Percentiles rank a stretch among this genome's conserved stretches.
These are phyloP conservation scores for Condylura cristata DNA, from an alignment of 2,113 vertebrate species.

Conservation along the genomic window DNA sequence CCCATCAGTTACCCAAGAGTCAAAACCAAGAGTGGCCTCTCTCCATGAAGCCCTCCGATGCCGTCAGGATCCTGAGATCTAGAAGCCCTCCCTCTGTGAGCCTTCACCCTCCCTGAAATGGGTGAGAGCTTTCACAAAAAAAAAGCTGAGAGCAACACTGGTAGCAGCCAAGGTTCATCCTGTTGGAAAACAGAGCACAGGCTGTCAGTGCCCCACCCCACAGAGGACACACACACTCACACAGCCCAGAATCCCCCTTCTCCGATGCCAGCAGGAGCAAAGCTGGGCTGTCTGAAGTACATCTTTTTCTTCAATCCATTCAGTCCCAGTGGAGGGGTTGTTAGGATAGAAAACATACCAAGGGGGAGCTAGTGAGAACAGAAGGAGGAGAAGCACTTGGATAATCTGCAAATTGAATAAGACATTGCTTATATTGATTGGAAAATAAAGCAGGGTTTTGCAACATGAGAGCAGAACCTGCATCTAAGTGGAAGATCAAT, in stretches of 20 bases:
- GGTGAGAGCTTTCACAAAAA: background rate
- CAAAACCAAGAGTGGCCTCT: background rate
- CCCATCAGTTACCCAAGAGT: background rate
- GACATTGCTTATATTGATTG: background rate
- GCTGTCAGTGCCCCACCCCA: fast-evolving
- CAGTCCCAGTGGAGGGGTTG: background rate
- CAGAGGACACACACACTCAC: background rate
- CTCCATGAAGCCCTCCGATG: no score
- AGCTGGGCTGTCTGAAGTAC: background rate
- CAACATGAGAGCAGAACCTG: background rate
- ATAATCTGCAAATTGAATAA: background rate
- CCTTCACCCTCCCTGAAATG: fast-evolving
- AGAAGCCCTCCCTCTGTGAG: fast-evolving
- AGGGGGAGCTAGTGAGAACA: background rate
- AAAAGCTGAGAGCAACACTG: background rate
- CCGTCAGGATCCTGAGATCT: no score
- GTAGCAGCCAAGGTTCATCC: background rate
- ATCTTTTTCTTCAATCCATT: background rate
- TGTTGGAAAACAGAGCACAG: background rate
- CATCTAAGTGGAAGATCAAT: background rate
- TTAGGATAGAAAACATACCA: background rate
- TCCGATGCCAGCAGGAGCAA: background rate
- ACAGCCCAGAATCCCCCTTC: background rate
- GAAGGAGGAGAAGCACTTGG: background rate
- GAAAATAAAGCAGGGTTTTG: background rate